These are phyloP conservation scores for Acanthaster planci DNA, from an alignment of 35 echinoderm and acorn worm species.

Conservation along the genomic window DNA sequence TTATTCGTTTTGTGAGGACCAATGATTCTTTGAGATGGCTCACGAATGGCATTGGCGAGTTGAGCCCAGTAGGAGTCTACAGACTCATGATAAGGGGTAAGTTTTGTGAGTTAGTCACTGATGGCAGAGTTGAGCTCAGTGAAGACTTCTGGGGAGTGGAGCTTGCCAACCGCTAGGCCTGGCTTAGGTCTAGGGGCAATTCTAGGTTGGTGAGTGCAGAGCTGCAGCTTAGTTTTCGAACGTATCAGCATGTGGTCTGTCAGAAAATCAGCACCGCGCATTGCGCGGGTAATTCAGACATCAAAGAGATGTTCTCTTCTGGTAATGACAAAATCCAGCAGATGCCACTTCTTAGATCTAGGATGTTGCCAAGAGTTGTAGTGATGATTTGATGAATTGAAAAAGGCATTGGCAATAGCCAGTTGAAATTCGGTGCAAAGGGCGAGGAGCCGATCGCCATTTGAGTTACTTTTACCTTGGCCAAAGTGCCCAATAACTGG, in stretches of 20 bases:
- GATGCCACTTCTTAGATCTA: conserved; percentile 57
- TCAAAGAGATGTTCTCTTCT: conserved; percentile 23
- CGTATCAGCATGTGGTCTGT: conserved; percentile 57
- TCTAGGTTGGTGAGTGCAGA: conserved; percentile 1
- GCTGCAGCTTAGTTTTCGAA: conserved; percentile 24
- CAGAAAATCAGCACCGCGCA: conserved; percentile 45
- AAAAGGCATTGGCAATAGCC: conserved; percentile 60
- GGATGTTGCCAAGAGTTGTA: conserved; percentile 67
- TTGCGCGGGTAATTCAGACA: conserved; percentile 35
- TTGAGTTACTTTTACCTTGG: not conserved
- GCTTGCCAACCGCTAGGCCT: conserved; percentile 23
- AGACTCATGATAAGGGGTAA: conserved; percentile 23
- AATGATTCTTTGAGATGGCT: conserved; percentile 41
- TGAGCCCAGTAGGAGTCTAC: conserved; percentile 43
- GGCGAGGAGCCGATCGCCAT: not conserved
- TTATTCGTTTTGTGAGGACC: conserved; percentile 15
- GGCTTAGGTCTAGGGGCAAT: conserved; percentile 29
- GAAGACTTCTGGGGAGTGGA: conserved; percentile 1
- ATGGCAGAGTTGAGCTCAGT: conserved; percentile 1
- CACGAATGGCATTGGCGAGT: conserved; percentile 26
- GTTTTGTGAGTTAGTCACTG: not conserved
- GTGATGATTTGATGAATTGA: conserved; percentile 46
- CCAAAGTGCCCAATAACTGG: conserved; percentile 26
- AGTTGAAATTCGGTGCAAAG: conserved; percentile 7
- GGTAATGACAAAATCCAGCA: conserved; percentile 74